Evolutionary conservation across 2,888 invertebrate genomes (phyloP), one percentile per base, ranked within the genome.

Genomic region (Tenodera sinensis): DNA sequence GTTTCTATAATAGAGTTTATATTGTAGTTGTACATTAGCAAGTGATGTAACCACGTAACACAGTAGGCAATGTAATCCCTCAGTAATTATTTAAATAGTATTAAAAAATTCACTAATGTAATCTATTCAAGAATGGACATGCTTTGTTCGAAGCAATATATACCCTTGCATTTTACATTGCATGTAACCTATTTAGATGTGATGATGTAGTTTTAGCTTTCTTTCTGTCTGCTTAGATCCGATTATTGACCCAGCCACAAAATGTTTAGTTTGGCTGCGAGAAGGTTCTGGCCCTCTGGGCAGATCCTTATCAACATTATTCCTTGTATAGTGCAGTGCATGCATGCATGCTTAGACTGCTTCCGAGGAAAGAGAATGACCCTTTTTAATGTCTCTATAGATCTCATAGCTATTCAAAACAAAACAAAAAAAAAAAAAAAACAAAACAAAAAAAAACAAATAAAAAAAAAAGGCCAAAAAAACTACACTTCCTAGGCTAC

Each of bases 81-180:
- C 90, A 89, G 86, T 89, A 89, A 90, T 90, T 89, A 89, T 90
- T 89, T 90, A 87, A 89, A 89, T 89, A 90, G 89, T 90, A 89
- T 87, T 89, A 85, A 87, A 89, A 89, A 90, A 47, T 71, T 71
- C 88, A 90, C 90, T 90, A 88, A 86, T 89, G 90, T 90, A 90
- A 90, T 90, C 88, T 87, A 90, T 90, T 90, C 90, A 91, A 90
- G 91, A 91, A 91, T 91, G 91, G 91, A 90, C 90, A 89, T 91
- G 91, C 90, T 91, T 91, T 91, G 91, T 91, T 91, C 84, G 81
- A 90, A 89, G 90, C 90, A 90, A 90, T 88, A 91, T 90, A 85
- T 89, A 91, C 90, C 90, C 90, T 90, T 90, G 90, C 90, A 90
- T 90, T 90, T 90, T 90, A 90, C 90, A 90, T 91, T 90, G 91